Conservation (phyloP, 1,140 invertebrate genomes). For the Aphidius gifuensis region DNA sequence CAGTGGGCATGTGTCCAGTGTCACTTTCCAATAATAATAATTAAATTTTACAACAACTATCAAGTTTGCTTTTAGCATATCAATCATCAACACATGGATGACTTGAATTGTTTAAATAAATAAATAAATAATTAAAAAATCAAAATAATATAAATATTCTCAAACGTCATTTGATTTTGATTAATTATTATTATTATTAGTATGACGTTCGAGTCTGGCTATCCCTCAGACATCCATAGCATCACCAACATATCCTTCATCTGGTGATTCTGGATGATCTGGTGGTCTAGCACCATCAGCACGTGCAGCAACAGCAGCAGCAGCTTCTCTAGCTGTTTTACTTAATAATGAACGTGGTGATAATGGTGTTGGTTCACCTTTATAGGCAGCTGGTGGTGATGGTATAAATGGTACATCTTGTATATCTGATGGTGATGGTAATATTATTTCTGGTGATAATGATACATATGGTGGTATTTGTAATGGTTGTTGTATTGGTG, state of each 20-base stretch:
- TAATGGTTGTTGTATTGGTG: slow-evolving; percentile 43
- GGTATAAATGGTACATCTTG: slow-evolving; percentile 61
- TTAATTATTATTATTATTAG: slow-evolving; percentile 12
- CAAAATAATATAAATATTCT: background rate
- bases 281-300: slow-evolving; percentile 31
- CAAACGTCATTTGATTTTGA: slow-evolving; percentile 14
- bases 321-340: slow-evolving; percentile 41
- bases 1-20: no score
- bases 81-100: no score
- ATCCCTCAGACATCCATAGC: slow-evolving; percentile 54
- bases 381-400: slow-evolving; percentile 62
- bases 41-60: no score
- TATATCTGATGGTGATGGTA: slow-evolving; percentile 35
- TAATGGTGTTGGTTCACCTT: slow-evolving; percentile 41
- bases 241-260: slow-evolving; percentile 84
- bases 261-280: slow-evolving; percentile 76
- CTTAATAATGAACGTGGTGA: slow-evolving; percentile 43
- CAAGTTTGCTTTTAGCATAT: no score
- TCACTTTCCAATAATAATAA: no score
- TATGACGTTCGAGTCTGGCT: slow-evolving; percentile 14
- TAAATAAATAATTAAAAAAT: no score
- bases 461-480: slow-evolving; percentile 45
- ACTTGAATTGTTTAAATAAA: no score
- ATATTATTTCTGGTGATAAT: slow-evolving; percentile 45
- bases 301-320: slow-evolving; percentile 37